Percentiles rank a stretch among this genome's conserved stretches.
phyloP scores from a whole-genome alignment of 53 echinoderm and acorn worm species.

The Paelopatides confundens region DNA sequence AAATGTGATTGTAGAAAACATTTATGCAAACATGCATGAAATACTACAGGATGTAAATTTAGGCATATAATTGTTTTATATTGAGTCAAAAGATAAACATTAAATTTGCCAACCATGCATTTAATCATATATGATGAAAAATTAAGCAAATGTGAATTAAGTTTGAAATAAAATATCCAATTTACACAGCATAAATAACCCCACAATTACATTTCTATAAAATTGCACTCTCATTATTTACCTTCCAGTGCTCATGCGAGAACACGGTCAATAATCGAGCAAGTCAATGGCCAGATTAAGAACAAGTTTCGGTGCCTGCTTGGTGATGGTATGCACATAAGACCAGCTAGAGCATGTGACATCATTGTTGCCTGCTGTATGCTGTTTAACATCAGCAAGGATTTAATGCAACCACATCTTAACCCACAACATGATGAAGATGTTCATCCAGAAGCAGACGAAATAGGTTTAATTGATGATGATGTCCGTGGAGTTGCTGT shows the following conservation, averaged over 20 bases:
- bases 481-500: background rate
- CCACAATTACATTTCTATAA: background rate
- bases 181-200: no score
- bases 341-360: conserved; percentile 62
- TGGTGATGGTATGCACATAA: conserved; percentile 76
- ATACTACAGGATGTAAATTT: no score
- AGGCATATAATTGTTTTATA: background rate
- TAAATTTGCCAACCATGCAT: no score
- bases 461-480: background rate
- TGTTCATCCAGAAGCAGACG: background rate
- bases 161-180: no score
- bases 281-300: conserved; percentile 73
- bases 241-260: conserved; percentile 58
- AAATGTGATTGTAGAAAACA: no score
- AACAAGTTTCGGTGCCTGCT: conserved; percentile 71
- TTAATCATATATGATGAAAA: no score
- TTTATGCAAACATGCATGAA: no score
- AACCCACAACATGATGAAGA: background rate
- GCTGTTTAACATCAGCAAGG: conserved; percentile 70
- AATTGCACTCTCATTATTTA: background rate
- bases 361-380: conserved; percentile 73
- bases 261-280: conserved; percentile 61
- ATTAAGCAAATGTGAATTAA: no score
- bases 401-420: conserved; percentile 46
- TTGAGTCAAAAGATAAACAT: background rate